phyloP scores from a whole-genome alignment of 2,113 vertebrate genomes.

The Panurus biarmicus region DNA sequence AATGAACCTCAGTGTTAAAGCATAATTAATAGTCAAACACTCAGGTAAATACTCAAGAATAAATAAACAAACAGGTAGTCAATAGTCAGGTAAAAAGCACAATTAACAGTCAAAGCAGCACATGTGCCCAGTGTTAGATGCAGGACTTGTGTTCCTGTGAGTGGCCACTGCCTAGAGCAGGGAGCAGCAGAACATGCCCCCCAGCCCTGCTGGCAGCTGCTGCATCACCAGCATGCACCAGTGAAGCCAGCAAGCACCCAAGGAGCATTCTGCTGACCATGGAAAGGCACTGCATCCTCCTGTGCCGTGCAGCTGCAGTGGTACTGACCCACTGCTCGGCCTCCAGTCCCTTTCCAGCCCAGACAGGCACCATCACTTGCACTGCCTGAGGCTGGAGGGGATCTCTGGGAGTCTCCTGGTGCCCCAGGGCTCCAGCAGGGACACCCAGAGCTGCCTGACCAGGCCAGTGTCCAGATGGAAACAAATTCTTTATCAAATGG shows the following conservation, averaged over 20 bases:
- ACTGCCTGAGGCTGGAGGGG: neutral
- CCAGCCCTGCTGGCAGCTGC: neutral
- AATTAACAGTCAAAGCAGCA: neutral
- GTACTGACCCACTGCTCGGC: neutral
- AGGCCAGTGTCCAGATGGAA: neutral
- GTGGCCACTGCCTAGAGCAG: neutral
- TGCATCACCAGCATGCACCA: fast-evolving
- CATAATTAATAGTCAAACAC: neutral
- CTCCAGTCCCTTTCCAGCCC: neutral
- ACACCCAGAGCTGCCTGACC: neutral
- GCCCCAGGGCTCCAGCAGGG: neutral
- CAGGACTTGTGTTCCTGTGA: neutral
- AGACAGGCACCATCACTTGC: too few species aligned
- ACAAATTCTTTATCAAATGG: neutral
- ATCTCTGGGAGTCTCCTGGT: neutral
- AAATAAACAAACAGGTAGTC: too few species aligned
- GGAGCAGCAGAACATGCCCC: neutral
- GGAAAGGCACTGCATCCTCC: neutral
- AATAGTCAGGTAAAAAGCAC: too few species aligned
- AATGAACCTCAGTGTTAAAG: neutral
- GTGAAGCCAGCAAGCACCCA: too few species aligned
- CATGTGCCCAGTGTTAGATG: neutral
- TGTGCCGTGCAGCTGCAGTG: neutral
- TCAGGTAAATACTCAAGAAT: too few species aligned
- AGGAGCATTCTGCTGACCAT: fast-evolving